phyloP scores from a whole-genome alignment of 2,113 vertebrate species.

The Esox niger region DNA sequence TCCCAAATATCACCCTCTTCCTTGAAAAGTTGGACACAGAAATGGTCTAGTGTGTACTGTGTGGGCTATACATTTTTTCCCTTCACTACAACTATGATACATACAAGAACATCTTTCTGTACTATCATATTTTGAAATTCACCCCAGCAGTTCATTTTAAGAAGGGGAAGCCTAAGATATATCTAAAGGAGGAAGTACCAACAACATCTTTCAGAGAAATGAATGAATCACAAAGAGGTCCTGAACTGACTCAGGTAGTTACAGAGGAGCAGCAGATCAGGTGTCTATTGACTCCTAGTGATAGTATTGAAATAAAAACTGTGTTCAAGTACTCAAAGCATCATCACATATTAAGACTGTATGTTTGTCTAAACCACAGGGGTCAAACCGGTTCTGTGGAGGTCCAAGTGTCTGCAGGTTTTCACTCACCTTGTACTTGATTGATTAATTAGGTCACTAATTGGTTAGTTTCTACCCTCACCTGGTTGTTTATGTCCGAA shows the following conservation, averaged over 20 bases:
- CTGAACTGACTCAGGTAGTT: conserved; percentile 30
- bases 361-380: too few species aligned
- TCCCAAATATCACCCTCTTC: not conserved
- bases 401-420: too few species aligned
- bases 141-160: conserved; percentile 30
- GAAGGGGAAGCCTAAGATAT: conserved; percentile 39
- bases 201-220: conserved; percentile 46
- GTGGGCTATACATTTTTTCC: not conserved
- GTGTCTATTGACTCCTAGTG: conserved; percentile 26
- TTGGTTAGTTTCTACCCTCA: too few species aligned
- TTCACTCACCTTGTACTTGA: too few species aligned
- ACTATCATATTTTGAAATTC: not conserved
- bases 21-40: not conserved
- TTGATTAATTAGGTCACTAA: too few species aligned
- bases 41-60: too few species aligned
- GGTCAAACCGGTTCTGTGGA: too few species aligned
- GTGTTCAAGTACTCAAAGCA: too few species aligned
- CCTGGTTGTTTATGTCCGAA: too few species aligned
- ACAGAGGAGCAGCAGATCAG: not conserved
- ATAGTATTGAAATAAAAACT: conserved; percentile 5
- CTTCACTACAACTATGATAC: not conserved
- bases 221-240: conserved; percentile 23
- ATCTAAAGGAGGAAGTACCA: conserved; percentile 32
- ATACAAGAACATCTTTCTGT: not conserved
- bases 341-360: too few species aligned